Evolutionary conservation across 2,113 vertebrate genomes (phyloP).

Genomic region (Gavialis gangeticus): DNA sequence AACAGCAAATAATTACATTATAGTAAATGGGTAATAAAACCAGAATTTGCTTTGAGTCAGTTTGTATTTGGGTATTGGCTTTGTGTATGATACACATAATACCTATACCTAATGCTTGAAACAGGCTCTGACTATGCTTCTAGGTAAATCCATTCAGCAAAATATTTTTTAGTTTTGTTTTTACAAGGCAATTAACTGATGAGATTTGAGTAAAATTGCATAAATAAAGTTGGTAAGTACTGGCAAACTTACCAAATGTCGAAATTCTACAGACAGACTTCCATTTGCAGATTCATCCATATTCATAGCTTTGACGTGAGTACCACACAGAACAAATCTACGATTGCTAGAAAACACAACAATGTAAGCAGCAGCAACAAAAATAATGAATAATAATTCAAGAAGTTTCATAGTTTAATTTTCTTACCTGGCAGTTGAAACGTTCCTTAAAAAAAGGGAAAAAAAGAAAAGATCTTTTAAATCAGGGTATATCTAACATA

Average conservation of each 20-base stretch:
- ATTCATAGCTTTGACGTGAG: constrained; percentile 96
- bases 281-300: constrained; percentile 94
- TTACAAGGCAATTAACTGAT: no score
- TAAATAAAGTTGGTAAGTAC: not conserved
- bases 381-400: not conserved
- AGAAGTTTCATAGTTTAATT: not conserved
- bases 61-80: not conserved
- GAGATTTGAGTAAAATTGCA: not conserved
- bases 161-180: not conserved
- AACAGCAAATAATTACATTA: not conserved
- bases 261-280: constrained; percentile 94
- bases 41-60: not conserved
- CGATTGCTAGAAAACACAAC: constrained; percentile 83
- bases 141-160: not conserved
- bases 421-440: constrained; percentile 92
- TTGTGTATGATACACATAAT: not conserved
- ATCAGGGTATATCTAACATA: not conserved
- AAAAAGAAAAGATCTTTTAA: not conserved
- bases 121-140: not conserved
- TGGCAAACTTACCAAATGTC: constrained; percentile 88
- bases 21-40: not conserved
- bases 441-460: constrained; percentile 85
- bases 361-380: not conserved
- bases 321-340: constrained; percentile 94
- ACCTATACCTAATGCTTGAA: not conserved